Conservation (phyloP, 2,797 vertebrate genomes). For the Pteropus rufus region DNA sequence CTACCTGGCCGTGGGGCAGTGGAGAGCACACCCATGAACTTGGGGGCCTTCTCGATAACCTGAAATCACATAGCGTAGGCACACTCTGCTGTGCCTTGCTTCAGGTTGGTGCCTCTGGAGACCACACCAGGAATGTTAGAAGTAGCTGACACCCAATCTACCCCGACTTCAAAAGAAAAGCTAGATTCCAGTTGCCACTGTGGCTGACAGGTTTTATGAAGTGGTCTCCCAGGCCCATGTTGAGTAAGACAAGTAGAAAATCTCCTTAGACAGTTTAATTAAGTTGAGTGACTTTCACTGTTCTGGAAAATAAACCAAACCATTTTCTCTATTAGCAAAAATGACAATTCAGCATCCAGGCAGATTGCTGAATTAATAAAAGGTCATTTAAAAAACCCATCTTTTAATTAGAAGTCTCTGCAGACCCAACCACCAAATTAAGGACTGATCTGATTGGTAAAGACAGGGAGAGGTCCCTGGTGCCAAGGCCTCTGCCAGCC, state of each 20-base stretch:
- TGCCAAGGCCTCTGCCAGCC: background rate
- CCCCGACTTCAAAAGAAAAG: background rate
- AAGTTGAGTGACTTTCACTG: conserved; percentile 64
- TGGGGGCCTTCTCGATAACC: background rate
- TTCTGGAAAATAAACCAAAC: conserved; percentile 71
- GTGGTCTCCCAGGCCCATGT: background rate
- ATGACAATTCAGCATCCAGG: conserved; percentile 69
- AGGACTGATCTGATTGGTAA: background rate
- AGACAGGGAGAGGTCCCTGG: background rate
- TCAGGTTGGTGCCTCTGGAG: rapidly evolving
- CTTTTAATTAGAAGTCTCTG: conserved; percentile 69
- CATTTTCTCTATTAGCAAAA: conserved; percentile 73
- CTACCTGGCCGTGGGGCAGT: background rate
- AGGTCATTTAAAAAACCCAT: conserved; percentile 64
- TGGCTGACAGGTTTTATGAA: background rate
- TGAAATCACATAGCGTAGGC: background rate
- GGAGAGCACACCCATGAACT: background rate
- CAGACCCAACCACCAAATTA: background rate
- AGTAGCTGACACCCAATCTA: background rate
- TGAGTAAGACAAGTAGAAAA: conserved; percentile 65
- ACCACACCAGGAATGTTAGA: background rate
- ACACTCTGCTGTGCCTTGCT: background rate
- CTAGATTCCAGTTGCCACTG: background rate
- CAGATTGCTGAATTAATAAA: conserved; percentile 75
- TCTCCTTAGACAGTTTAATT: conserved; percentile 70